A percentile compares a stretch with the other conserved stretches of the same genome.
Evolutionary conservation across 2,797 vertebrate species (phyloP).

Genomic region (Bothrops alternatus): DNA sequence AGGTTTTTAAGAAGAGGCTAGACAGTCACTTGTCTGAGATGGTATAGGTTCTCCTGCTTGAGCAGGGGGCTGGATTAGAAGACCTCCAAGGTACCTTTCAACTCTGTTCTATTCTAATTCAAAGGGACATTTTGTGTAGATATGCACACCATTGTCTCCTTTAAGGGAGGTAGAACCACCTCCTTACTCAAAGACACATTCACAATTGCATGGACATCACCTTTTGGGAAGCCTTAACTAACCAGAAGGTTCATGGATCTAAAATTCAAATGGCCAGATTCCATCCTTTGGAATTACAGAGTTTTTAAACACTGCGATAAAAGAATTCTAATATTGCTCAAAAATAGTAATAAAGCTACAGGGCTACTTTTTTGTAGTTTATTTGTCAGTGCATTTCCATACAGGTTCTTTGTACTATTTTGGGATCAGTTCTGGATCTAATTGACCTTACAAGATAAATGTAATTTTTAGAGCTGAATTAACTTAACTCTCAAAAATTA

Average conservation of each 20-base stretch:
- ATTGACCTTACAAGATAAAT: neutral
- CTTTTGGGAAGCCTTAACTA: neutral
- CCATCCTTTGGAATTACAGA: neutral
- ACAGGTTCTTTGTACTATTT: neutral
- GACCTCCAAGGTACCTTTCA: no score
- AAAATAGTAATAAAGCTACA: neutral
- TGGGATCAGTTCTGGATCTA: neutral
- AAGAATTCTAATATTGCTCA: neutral
- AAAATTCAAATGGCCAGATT: neutral
- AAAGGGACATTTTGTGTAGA: neutral
- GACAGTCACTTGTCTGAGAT: no score
- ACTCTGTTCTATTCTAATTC: neutral
- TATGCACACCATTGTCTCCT: neutral
- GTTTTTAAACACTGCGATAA: neutral
- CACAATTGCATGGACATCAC: neutral
- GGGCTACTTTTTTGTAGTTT: neutral
- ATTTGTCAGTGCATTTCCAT: neutral
- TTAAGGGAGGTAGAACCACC: neutral
- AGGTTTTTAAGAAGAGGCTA: no score
- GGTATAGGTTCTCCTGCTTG: no score
- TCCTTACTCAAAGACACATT: neutral
- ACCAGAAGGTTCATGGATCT: neutral
- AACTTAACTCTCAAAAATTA: neutral
- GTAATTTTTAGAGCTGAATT: neutral
- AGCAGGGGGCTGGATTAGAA: no score